These are phyloP conservation scores for Anabas testudineus DNA, from an alignment of 2,797 vertebrate genomes.

Conservation along the genomic window DNA sequence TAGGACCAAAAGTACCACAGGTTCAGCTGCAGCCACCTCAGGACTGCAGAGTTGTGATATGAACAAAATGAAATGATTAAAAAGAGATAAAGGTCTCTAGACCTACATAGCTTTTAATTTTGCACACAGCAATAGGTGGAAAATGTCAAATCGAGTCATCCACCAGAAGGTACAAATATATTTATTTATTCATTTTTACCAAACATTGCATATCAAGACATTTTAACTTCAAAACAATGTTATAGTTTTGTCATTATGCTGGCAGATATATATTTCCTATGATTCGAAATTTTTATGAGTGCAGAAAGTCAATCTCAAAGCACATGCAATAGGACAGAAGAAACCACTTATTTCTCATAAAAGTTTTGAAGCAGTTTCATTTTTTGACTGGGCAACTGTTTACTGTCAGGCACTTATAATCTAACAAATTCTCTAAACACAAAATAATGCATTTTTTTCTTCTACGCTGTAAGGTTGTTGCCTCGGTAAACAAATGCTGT, in stretches of 20 bases:
- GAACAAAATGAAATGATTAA: background rate
- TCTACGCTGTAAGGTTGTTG: background rate
- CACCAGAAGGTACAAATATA: background rate
- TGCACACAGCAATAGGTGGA: background rate
- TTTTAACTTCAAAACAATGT: background rate
- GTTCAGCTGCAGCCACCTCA: background rate
- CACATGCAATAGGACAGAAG: background rate
- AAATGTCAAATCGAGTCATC: background rate
- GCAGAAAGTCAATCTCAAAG: conserved; percentile 12
- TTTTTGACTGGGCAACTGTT: conserved; percentile 3
- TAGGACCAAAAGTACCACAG: conserved; percentile 1
- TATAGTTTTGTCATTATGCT: conserved; percentile 13
- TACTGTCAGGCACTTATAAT: background rate
- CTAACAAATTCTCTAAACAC: conserved; percentile 26
- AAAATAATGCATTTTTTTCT: background rate
- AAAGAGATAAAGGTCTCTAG: background rate
- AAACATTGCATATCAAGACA: conserved; percentile 1
- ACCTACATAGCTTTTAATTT: background rate
- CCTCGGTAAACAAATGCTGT: background rate
- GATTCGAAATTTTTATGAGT: background rate
- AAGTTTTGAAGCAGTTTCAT: conserved; percentile 1
- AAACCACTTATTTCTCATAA: conserved; percentile 7
- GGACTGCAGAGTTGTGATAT: background rate
- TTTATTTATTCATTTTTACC: conserved; percentile 4
- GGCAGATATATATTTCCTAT: background rate